These are phyloP conservation scores for Nicator chloris DNA, from an alignment of 2,113 vertebrate genomes.

Conservation along the genomic window DNA sequence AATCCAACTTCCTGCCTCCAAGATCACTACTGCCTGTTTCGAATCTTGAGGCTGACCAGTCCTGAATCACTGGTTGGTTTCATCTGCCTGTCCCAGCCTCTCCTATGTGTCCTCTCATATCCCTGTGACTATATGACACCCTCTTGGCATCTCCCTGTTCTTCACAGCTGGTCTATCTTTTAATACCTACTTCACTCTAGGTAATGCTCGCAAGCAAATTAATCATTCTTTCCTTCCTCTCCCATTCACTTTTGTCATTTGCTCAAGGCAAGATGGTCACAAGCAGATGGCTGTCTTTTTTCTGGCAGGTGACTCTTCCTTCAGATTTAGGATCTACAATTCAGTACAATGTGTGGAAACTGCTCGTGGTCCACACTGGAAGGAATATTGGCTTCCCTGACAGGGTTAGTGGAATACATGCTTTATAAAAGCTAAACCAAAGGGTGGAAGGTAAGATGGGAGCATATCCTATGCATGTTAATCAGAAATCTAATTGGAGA, in stretches of 20 bases:
- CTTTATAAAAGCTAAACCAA: neutral
- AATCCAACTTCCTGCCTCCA: neutral
- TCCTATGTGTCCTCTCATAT: neutral
- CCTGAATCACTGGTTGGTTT: rapidly evolving
- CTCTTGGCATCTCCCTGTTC: neutral
- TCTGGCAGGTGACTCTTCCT: rapidly evolving
- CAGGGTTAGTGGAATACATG: neutral
- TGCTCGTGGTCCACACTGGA: neutral
- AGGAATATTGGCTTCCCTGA: neutral
- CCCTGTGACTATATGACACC: rapidly evolving
- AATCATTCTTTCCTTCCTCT: neutral
- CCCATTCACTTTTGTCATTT: neutral
- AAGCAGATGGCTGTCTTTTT: neutral
- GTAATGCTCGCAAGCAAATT: neutral
- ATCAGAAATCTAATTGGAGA: neutral
- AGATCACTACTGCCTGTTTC: neutral
- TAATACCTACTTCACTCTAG: neutral
- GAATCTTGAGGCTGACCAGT: neutral
- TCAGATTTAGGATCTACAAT: neutral
- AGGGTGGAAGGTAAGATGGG: neutral
- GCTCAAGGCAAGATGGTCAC: neutral
- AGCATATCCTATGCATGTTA: neutral
- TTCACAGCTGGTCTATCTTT: neutral
- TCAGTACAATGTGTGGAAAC: neutral
- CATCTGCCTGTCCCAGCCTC: neutral